These are phyloP conservation scores for Stramonita haemastoma DNA, from an alignment of 2,888 invertebrate species.

Conservation along the genomic window DNA sequence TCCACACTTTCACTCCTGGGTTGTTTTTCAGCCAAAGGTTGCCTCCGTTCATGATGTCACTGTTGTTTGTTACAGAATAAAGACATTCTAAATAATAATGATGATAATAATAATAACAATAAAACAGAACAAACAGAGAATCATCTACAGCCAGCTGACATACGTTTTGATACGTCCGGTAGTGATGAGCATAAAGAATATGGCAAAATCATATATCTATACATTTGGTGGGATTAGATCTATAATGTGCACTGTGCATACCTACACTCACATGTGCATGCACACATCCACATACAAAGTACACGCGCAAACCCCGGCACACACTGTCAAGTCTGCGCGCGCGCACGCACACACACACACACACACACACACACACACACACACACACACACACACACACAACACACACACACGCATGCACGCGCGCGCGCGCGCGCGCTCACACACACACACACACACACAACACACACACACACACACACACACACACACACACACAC, in stretches of 20 bases:
- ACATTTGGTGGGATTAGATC: too few species aligned
- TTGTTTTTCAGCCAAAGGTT: constrained; percentile 58
- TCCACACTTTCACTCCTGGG: constrained; percentile 49
- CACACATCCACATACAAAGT: too few species aligned
- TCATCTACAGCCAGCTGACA: too few species aligned
- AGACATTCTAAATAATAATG: too few species aligned
- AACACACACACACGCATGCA: background rate
- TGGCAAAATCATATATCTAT: too few species aligned
- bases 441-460: background rate
- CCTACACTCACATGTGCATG: too few species aligned
- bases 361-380: background rate
- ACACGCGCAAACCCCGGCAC: too few species aligned
- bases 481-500: constrained; percentile 14
- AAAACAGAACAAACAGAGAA: too few species aligned
- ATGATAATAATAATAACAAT: too few species aligned
- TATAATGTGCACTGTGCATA: too few species aligned
- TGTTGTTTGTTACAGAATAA: constrained; percentile 32
- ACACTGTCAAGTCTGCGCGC: background rate
- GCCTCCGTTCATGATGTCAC: constrained; percentile 56
- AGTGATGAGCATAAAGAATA: too few species aligned
- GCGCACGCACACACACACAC: background rate
- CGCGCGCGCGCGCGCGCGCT: background rate
- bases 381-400: background rate
- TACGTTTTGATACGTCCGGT: too few species aligned
- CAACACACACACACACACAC: background rate